Evolutionary conservation across 2,888 invertebrate genomes (phyloP).

Genomic region (Drosophila prostipennis): DNA sequence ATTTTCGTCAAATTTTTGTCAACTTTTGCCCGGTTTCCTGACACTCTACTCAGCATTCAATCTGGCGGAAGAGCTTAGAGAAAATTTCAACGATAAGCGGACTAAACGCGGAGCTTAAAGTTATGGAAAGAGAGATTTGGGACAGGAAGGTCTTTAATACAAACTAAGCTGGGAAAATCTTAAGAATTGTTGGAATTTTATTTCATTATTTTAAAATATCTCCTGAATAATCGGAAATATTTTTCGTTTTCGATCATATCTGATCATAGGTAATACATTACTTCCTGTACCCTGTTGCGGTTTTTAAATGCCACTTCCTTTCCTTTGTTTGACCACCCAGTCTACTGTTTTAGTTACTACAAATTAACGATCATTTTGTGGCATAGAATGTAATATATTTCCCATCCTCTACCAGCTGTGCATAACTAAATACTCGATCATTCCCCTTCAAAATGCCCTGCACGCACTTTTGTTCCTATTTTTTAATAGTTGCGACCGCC

Average conservation of each 20-base stretch:
- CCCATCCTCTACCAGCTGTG: conserved; percentile 41
- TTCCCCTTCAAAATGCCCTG: conserved; percentile 45
- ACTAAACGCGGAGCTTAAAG: conserved; percentile 20
- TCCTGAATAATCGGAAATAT: too few relatives aligned
- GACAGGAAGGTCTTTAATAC: background rate
- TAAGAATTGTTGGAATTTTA: background rate
- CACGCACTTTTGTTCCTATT: conserved; percentile 51
- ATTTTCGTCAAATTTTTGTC: conserved; percentile 36
- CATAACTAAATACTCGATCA: conserved; percentile 53
- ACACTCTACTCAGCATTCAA: conserved; percentile 37
- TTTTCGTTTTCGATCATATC: background rate
- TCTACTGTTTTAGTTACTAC: conserved; percentile 26
- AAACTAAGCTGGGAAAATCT: background rate
- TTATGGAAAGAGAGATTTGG: background rate
- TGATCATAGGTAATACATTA: background rate
- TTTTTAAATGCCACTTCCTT: conserved; percentile 5
- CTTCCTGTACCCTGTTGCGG: conserved; percentile 8
- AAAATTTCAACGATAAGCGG: conserved; percentile 30
- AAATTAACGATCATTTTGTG: conserved; percentile 42
- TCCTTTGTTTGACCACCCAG: conserved; percentile 6
- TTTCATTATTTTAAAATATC: too few relatives aligned
- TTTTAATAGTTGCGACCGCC: conserved; percentile 62
- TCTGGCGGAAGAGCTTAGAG: conserved; percentile 31
- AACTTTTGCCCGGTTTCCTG: conserved; percentile 39
- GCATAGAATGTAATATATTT: conserved; percentile 12